Base-by-base conservation (phyloP, 2,888 invertebrate species). In the Oscheius sp. region DNA sequence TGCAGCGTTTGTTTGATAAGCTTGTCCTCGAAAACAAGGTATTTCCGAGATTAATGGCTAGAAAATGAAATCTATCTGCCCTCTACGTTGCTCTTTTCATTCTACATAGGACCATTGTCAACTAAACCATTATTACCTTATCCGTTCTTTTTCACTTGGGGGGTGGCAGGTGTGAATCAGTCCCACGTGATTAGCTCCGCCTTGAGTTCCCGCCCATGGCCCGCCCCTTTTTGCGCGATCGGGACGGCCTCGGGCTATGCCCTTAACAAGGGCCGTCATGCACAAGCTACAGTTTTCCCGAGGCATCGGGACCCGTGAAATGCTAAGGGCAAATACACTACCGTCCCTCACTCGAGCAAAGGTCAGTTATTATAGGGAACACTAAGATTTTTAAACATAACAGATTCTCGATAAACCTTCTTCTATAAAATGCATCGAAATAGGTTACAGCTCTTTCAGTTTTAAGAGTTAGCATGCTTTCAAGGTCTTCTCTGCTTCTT, bases 221-320 rank as follows among this genome's bases (percentile, higher is more conserved):
- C 24, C 59, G 44, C 44, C 59, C 59, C 59, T 22, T 41, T 59
- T 54, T 59, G 59, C 59, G 59, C 41, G 44, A 41, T 59, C 44
- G 59, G 44, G 28, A 44, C 59, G 59, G 59, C 59, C 44, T 41
- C 59, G 44, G 59, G 59, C 59, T 59, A 64, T 69, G 65, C 64
- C 72, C 22, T 45, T 72, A 44, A 67, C 78, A 32, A 68, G 75
- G 64, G 73, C 79, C 38, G 79, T 77, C 67, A 80, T 80, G 80
- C 80, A 80, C 74, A 80, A 80, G 68, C 70, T 80, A 67, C 80
- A 80, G 73, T 80, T 80, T 54, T 77, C 80, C 32, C 75, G 79
- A n/a, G 80, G 80, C 38, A 80, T 80, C 61, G 78, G 79, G 6
- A 76, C 79, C 59, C 68, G 76, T 17, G 80, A 80, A 70, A 76